Conservation (phyloP, 2,797 vertebrate species). For the Hirundo rustica region DNA sequence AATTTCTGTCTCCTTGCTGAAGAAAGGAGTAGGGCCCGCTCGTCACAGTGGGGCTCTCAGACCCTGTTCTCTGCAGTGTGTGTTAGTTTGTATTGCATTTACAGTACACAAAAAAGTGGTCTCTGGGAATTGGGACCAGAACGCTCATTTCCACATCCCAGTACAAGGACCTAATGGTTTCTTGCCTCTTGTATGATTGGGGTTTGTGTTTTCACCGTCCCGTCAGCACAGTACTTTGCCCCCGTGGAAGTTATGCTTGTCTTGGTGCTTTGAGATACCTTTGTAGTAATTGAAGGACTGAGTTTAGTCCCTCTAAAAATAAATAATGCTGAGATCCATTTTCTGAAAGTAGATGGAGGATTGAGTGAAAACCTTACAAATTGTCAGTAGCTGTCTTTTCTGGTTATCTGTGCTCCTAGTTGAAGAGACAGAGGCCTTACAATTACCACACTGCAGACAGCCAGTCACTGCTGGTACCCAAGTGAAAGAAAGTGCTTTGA, state of each 20-base stretch:
- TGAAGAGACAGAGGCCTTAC: not conserved
- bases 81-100: not conserved
- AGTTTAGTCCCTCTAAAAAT: not conserved
- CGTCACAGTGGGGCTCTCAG: rapidly evolving
- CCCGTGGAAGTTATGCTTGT: not conserved
- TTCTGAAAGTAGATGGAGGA: not conserved
- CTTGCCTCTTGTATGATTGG: not conserved
- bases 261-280: not conserved
- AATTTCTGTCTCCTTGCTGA: not conserved
- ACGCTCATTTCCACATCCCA: not conserved
- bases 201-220: not conserved
- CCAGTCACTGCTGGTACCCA: not conserved
- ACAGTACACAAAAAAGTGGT: not conserved
- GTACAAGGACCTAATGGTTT: not conserved
- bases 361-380: not conserved
- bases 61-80: not conserved
- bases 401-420: not conserved
- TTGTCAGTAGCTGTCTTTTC: not conserved
- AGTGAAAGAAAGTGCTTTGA: not conserved
- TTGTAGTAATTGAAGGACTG: not conserved
- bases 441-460: not conserved
- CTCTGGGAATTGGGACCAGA: not conserved
- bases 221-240: not conserved
- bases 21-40: not conserved
- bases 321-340: not conserved